Evolutionary conservation across 1,140 invertebrate species (phyloP).

Genomic region (Belonocnema kinseyi): DNA sequence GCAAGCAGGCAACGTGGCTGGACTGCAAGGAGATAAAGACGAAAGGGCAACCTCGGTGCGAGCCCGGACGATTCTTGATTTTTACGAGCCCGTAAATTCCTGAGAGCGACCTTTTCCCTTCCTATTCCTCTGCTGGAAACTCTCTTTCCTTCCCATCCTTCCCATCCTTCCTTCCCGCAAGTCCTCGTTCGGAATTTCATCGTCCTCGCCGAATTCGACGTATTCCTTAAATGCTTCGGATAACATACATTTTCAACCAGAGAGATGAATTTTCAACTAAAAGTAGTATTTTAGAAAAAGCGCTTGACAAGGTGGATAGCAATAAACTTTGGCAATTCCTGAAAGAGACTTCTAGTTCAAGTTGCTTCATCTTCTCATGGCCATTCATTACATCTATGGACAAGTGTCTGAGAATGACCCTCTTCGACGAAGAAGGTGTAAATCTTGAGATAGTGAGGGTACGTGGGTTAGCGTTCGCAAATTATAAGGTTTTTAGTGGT

Average conservation of each 20-base stretch:
- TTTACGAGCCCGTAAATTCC: conserved; percentile 76
- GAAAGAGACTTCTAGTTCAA: too few relatives aligned
- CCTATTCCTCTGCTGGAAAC: conserved; percentile 38
- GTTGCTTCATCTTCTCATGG: too few relatives aligned
- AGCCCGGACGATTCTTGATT: conserved; percentile 74
- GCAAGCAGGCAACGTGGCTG: conserved; percentile 37
- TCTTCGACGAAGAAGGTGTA: too few relatives aligned
- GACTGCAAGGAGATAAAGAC: conserved; percentile 50
- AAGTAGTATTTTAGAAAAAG: too few relatives aligned
- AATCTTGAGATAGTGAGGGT: too few relatives aligned
- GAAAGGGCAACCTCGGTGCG: conserved; percentile 69
- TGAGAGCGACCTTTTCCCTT: conserved; percentile 47
- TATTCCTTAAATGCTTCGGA: conserved; percentile 39
- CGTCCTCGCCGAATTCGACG: conserved; percentile 52
- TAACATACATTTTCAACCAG: background rate
- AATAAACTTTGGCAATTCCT: too few relatives aligned
- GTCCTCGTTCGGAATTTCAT: conserved; percentile 66
- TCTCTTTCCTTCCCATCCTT: conserved; percentile 49
- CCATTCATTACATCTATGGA: too few relatives aligned
- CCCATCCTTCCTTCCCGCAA: conserved; percentile 46
- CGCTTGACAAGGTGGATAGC: too few relatives aligned
- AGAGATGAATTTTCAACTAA: too few relatives aligned
- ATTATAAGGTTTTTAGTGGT: too few relatives aligned
- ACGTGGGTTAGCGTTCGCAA: too few relatives aligned
- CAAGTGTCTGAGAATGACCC: too few relatives aligned